These are phyloP conservation scores for Dissostichus mawsoni DNA, from an alignment of 2,113 vertebrate genomes.

Conservation along the genomic window DNA sequence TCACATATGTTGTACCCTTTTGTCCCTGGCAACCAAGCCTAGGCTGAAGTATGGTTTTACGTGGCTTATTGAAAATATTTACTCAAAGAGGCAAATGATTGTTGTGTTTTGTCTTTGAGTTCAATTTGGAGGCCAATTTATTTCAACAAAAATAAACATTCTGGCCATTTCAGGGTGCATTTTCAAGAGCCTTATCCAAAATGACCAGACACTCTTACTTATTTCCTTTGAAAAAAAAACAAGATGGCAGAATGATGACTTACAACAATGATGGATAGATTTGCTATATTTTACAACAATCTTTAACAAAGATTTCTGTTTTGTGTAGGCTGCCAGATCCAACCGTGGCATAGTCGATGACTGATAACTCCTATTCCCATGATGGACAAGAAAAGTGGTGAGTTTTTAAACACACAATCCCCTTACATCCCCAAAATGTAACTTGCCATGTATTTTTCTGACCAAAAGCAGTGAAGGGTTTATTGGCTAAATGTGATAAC, in stretches of 20 bases:
- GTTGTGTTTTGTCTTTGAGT: not conserved
- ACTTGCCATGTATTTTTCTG: not conserved
- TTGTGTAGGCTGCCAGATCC: conserved; percentile 72
- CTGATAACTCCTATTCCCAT: conserved; percentile 76
- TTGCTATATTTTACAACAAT: conserved; percentile 12
- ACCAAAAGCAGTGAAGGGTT: conserved; percentile 15
- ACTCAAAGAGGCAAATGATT: conserved; percentile 9
- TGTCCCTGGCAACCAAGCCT: not conserved
- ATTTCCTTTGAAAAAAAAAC: not conserved
- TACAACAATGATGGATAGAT: not conserved
- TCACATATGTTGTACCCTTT: not conserved
- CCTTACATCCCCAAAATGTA: not conserved
- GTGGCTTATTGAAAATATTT: not conserved
- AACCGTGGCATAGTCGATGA: conserved; percentile 79
- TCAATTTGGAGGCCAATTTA: not conserved
- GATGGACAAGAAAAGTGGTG: conserved; percentile 97
- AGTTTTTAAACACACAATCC: conserved; percentile 48
- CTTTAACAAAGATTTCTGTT: conserved; percentile 43
- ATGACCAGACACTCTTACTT: not conserved
- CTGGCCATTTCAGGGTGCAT: not conserved
- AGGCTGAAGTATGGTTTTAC: not conserved
- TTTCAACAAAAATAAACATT: not conserved
- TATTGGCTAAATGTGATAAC: conserved; percentile 54
- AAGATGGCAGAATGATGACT: too few species aligned
- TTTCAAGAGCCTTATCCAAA: conserved; percentile 2